Percentiles rank a stretch among this genome's conserved stretches.
Conservation (phyloP, 1,140 invertebrate genomes). For the Drosophila willistoni region DNA sequence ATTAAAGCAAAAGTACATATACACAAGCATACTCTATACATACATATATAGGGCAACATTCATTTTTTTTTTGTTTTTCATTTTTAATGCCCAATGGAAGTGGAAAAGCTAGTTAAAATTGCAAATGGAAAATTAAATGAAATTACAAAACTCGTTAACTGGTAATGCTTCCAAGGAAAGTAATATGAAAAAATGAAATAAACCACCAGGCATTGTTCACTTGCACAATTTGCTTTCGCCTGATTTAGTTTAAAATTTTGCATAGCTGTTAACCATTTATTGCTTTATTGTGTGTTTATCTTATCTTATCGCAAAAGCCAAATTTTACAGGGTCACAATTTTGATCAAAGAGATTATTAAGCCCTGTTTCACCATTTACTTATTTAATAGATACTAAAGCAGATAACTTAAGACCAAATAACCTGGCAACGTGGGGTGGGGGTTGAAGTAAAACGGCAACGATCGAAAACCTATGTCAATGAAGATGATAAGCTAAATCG, state of each 20-base stretch:
- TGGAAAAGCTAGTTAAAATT: slow-evolving; percentile 10
- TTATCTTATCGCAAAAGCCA: too few species aligned
- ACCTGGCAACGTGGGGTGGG: slow-evolving; percentile 23
- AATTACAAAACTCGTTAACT: slow-evolving; percentile 5
- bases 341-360: too few species aligned
- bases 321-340: neutral
- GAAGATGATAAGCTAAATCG: slow-evolving; percentile 38
- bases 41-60: neutral
- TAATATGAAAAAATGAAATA: neutral
- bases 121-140: slow-evolving; percentile 7
- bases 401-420: slow-evolving; percentile 20
- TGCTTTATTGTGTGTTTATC: neutral
- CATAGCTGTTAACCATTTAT: neutral
- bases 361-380: neutral
- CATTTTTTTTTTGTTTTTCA: neutral
- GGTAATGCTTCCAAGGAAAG: neutral
- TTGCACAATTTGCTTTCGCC: too few species aligned
- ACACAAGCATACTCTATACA: neutral
- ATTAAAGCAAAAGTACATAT: slow-evolving; percentile 1
- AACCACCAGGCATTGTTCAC: neutral
- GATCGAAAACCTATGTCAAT: slow-evolving; percentile 25
- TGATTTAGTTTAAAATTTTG: too few species aligned
- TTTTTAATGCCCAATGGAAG: neutral
- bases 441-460: neutral
- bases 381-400: slow-evolving; percentile 7